Evolutionary conservation across 37 sponge, comb jelly and placozoan species (phyloP).

Genomic region (Chondrosia reniformis): DNA sequence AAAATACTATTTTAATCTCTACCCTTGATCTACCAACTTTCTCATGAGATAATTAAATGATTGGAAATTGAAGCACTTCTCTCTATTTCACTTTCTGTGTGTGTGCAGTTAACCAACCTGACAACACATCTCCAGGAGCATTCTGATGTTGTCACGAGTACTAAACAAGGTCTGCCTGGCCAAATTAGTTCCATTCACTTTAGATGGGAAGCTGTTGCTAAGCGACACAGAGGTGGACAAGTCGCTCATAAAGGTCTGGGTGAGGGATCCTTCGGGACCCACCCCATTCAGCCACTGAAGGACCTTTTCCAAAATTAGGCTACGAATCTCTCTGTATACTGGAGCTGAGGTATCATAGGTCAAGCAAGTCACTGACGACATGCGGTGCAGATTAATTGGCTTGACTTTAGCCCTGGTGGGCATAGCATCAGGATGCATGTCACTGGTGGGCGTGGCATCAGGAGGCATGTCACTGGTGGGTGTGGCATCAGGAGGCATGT

Average conservation of each 20-base stretch:
- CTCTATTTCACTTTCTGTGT: no score
- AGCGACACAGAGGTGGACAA: slow-evolving; percentile 11
- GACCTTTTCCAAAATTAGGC: slow-evolving; percentile 39
- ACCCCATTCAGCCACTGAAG: slow-evolving; percentile 41
- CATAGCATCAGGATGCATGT: slow-evolving; percentile 1
- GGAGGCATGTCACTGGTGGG: neutral
- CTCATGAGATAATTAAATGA: no score
- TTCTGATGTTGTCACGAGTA: slow-evolving; percentile 70
- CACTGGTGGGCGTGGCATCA: neutral
- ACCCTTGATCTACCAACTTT: no score
- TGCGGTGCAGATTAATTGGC: slow-evolving; percentile 6
- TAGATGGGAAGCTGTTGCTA: neutral
- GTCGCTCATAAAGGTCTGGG: neutral
- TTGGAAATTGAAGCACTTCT: no score
- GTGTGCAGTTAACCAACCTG: slow-evolving; percentile 35
- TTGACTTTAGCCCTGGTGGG: neutral
- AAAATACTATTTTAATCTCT: no score
- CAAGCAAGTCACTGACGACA: slow-evolving; percentile 43
- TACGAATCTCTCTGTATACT: slow-evolving; percentile 28
- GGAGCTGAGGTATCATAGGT: slow-evolving; percentile 58
- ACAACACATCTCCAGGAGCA: slow-evolving; percentile 70
- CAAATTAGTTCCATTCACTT: slow-evolving; percentile 39
- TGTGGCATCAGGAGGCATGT: neutral
- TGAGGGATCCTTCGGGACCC: neutral
- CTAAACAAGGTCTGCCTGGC: slow-evolving; percentile 56